Evolutionary conservation across 2,797 vertebrate genomes (phyloP).

Genomic region (Pseudotriccus pelzelni): DNA sequence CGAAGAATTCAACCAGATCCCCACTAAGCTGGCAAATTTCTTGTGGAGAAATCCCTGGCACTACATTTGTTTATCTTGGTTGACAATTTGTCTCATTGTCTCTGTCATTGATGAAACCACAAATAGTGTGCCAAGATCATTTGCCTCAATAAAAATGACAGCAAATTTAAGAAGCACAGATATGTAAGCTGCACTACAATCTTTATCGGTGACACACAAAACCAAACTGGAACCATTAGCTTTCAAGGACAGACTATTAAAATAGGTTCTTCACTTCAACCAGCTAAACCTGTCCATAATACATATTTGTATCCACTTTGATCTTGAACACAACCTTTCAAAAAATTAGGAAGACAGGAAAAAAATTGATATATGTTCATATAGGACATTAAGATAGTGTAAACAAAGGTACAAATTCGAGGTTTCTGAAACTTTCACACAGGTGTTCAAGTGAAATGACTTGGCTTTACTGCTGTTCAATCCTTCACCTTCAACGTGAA

Average conservation of each 20-base stretch:
- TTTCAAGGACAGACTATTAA: slow-evolving; percentile 22
- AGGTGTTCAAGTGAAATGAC: not conserved
- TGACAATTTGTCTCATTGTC: slow-evolving; percentile 49
- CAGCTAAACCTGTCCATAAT: slow-evolving; percentile 33
- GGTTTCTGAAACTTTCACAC: not conserved
- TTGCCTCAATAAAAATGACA: slow-evolving; percentile 40
- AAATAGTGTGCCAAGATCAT: slow-evolving; percentile 31
- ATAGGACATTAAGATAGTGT: not conserved
- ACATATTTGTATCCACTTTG: not conserved
- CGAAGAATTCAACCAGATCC: not conserved
- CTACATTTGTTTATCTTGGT: slow-evolving; percentile 49
- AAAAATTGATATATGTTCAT: not conserved
- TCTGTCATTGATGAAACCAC: slow-evolving; percentile 44
- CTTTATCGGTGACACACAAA: slow-evolving; percentile 24
- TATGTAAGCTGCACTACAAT: not conserved
- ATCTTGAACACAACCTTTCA: slow-evolving; percentile 10
- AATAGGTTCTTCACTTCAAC: slow-evolving; percentile 15
- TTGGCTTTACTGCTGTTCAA: not conserved
- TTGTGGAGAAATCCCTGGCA: slow-evolving; percentile 37
- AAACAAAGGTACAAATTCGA: not conserved
- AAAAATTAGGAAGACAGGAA: not conserved
- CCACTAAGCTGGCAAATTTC: not conserved
- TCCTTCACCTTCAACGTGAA: not conserved
- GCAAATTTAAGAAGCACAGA: slow-evolving; percentile 18
- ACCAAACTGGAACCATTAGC: not conserved